Conservation (phyloP, 2,113 vertebrate genomes). For the Strigops habroptila region DNA sequence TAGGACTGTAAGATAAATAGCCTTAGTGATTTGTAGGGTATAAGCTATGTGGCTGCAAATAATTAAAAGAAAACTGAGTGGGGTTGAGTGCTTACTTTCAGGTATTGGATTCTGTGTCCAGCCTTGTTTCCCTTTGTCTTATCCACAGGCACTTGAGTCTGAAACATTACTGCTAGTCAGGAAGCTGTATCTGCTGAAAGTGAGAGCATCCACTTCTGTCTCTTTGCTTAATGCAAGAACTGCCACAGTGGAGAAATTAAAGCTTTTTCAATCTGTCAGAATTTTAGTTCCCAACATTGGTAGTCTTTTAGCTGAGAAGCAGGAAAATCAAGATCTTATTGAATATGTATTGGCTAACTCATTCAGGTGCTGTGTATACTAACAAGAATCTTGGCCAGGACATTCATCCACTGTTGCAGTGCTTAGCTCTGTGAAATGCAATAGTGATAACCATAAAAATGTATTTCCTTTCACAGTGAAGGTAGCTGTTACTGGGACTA, state of each 20-base stretch:
- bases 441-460: neutral
- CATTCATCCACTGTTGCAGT: neutral
- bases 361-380: neutral
- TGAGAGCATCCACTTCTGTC: neutral
- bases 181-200: neutral
- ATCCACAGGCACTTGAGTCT: neutral
- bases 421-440: neutral
- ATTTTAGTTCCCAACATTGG: neutral
- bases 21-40: neutral
- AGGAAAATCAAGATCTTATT: neutral
- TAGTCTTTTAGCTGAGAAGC: neutral
- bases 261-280: neutral
- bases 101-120: neutral
- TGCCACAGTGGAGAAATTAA: neutral
- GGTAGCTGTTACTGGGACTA: neutral
- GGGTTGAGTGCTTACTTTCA: neutral
- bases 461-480: neutral
- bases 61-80: neutral
- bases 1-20: neutral
- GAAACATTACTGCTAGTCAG: neutral
- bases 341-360: neutral
- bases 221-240: neutral
- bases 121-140: neutral
- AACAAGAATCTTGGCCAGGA: neutral
- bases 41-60: neutral